These are phyloP conservation scores for Oreohelix idahoensis DNA, from an alignment of 1,140 invertebrate genomes.

Conservation along the genomic window DNA sequence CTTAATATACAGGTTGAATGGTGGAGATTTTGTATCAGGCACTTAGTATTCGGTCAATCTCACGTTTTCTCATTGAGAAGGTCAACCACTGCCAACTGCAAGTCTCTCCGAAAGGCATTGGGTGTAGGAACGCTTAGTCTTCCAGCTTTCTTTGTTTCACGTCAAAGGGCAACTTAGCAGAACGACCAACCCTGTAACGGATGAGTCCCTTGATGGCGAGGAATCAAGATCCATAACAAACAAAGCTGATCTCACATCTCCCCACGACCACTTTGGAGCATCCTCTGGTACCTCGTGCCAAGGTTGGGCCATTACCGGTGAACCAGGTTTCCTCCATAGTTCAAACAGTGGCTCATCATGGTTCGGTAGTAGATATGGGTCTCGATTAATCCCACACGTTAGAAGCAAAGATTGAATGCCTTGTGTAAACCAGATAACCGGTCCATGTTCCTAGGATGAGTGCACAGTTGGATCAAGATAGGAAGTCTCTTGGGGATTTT, in stretches of 20 bases:
- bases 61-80: constrained; percentile 64
- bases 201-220: constrained; percentile 96
- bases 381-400: constrained; percentile 35
- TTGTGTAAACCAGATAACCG: constrained; percentile 35
- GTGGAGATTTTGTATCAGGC: constrained; percentile 82
- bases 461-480: constrained; percentile 24
- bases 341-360: constrained; percentile 26
- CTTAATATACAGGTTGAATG: too few species aligned
- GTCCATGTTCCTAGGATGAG: constrained; percentile 31
- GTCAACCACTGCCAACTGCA: constrained; percentile 71
- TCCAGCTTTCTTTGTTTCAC: too few species aligned
- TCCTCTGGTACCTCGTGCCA: constrained; percentile 28
- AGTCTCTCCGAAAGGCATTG: constrained; percentile 69
- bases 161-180: neutral
- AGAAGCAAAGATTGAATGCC: constrained; percentile 35
- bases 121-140: too few species aligned
- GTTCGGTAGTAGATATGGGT: constrained; percentile 35
- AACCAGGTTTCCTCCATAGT: constrained; percentile 42
- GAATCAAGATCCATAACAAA: constrained; percentile 97
- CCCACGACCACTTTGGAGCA: constrained; percentile 38
- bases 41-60: constrained; percentile 71
- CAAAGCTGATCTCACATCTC: constrained; percentile 91
- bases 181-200: constrained; percentile 85
- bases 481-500: constrained; percentile 14
- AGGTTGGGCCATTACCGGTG: constrained; percentile 26